phyloP scores from a whole-genome alignment of 2,888 invertebrate species.

The Trachelus troglodyta region DNA sequence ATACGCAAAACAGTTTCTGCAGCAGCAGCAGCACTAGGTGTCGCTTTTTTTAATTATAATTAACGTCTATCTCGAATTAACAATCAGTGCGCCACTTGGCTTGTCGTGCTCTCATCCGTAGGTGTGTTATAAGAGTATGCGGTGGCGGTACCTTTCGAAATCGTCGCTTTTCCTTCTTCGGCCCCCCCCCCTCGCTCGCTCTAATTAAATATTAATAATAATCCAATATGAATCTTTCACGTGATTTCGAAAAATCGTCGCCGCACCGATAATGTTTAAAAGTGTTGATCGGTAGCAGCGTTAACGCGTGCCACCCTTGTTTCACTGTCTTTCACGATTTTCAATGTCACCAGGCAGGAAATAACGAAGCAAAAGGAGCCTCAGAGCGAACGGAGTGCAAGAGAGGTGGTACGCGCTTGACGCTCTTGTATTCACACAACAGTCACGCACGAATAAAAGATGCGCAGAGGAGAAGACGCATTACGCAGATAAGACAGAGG shows the following conservation, averaged over 20 bases:
- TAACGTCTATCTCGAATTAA: not conserved
- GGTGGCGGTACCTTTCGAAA: not conserved
- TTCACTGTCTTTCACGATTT: not conserved
- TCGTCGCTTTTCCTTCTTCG: not conserved
- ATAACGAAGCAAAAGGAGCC: not conserved
- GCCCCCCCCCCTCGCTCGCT: not conserved
- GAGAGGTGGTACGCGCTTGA: not conserved
- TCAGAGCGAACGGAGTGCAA: not conserved
- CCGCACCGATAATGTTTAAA: not conserved
- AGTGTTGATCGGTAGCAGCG: not conserved
- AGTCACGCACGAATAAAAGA: not conserved
- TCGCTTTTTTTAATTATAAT: not conserved
- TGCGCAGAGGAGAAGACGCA: not conserved
- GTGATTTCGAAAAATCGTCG: not conserved
- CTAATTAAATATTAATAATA: not conserved
- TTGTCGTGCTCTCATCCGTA: not conserved
- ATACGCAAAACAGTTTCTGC: not conserved
- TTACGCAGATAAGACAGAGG: slow-evolving; percentile 1
- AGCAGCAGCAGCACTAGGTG: not conserved
- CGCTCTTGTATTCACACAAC: not conserved
- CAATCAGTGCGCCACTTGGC: not conserved
- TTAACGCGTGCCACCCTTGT: not conserved
- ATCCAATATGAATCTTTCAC: not conserved
- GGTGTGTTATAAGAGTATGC: not conserved
- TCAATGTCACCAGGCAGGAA: not conserved